Base-by-base conservation (phyloP, 2,797 vertebrate genomes). In the Bryconaethiops microstoma region DNA sequence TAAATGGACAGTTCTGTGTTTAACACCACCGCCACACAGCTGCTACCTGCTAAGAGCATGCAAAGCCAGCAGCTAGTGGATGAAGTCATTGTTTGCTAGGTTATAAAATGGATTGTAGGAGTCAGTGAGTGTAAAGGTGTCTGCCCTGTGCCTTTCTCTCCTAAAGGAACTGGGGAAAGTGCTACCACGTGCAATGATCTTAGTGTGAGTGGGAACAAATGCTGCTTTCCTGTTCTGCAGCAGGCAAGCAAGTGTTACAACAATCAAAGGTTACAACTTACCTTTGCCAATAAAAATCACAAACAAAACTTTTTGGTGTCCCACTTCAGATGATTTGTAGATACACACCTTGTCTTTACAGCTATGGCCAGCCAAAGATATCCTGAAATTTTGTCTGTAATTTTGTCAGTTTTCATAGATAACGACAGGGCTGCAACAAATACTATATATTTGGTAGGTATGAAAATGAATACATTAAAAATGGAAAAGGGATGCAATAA, bases 1-100 rank as follows among this genome's bases (percentile, higher is more conserved):
- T 91, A 90, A 90, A 91, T 77, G 88, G 89, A 90, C 92, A 90
- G 88, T 29, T 29, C 29, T 29, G 92, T 92, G 91, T 92, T 92
- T 94, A 93, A 92, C 52, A 72, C 88, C 89, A 88, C 74, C 78
- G 68, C 69, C 55, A 71, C 59, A 73, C 84, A 78, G 83, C 86
- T 82, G 87, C 81, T 83, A 86, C 74, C 80, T 72, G 69, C 60
- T 74, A 78, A 39, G 55, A 52, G 35, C 54, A 72, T 42, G 17
- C 19, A 63, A 63, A 69, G 35, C 60, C 69, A 77, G 57, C 65
- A 65, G 68, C 68, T 59, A 79, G 69, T 25, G 60, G 35, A 76
- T 78, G 40, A 74, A 59, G 74, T 63, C 67, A 69, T 78, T 81
- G 65, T 48, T 23, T 48, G 65, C 39, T 42, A 4, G 45, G 40